Conservation (phyloP, 1,140 invertebrate species). For the Parasteatoda tepidariorum region DNA sequence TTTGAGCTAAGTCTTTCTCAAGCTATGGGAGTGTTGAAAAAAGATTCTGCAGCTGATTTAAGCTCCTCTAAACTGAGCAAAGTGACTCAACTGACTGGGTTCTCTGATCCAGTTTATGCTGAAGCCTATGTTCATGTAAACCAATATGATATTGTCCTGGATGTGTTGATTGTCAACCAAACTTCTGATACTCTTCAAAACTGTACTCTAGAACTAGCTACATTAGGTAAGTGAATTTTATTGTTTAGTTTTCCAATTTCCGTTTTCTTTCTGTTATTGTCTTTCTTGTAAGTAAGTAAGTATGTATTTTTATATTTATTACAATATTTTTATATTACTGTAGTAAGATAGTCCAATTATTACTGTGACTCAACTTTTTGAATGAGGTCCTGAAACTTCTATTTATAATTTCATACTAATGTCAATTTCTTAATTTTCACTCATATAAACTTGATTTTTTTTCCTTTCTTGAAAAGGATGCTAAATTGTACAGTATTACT, state of each 20-base stretch:
- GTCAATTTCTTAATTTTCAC: too few species aligned
- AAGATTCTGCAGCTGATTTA: slow-evolving; percentile 69
- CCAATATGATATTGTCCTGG: slow-evolving; percentile 98
- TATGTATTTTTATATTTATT: too few species aligned
- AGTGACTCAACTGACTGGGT: slow-evolving; percentile 99
- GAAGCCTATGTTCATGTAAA: slow-evolving; percentile 99
- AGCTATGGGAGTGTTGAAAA: slow-evolving; percentile 80
- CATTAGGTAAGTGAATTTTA: slow-evolving; percentile 75
- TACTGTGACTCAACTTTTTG: too few species aligned
- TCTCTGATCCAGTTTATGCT: slow-evolving; percentile 98
- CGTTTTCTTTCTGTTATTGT: too few species aligned
- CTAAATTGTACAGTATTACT: too few species aligned
- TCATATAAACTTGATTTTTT: too few species aligned
- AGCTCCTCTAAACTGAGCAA: slow-evolving; percentile 66
- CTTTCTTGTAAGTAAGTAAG: too few species aligned
- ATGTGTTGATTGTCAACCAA: slow-evolving; percentile 98
- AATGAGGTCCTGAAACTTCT: too few species aligned
- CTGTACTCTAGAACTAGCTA: slow-evolving; percentile 96
- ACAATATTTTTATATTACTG: too few species aligned
- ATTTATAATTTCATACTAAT: too few species aligned
- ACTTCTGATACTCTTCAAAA: slow-evolving; percentile 97
- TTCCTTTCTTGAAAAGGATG: too few species aligned
- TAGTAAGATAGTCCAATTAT: too few species aligned
- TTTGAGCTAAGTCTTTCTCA: slow-evolving; percentile 95
- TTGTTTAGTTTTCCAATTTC: background rate